phyloP scores from a whole-genome alignment of 1,140 invertebrate species.

The Caenorhabditis remanei region DNA sequence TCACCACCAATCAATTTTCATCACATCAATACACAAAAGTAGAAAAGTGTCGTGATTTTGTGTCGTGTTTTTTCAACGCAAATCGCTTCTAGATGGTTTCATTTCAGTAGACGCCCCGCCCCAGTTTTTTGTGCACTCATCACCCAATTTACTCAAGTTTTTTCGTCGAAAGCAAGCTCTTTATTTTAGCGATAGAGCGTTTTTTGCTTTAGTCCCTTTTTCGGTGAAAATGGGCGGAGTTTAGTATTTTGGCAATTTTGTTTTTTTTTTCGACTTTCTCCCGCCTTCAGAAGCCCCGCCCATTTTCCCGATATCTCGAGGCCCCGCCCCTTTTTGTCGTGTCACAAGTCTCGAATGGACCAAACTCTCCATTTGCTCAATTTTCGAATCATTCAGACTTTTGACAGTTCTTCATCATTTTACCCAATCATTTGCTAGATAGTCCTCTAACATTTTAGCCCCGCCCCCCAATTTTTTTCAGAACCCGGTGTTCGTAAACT shows the following conservation, averaged over 20 bases:
- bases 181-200: no score
- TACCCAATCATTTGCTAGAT: background rate
- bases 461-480: background rate
- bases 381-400: background rate
- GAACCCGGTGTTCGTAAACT: constrained; percentile 36
- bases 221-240: background rate
- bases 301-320: background rate
- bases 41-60: constrained; percentile 1
- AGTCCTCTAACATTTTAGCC: background rate
- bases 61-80: background rate
- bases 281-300: background rate
- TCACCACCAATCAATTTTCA: constrained; percentile 35
- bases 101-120: constrained; percentile 40
- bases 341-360: constrained; percentile 6
- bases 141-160: constrained; percentile 34
- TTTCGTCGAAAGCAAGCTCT: background rate
- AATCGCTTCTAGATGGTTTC: constrained; percentile 44
- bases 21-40: background rate
- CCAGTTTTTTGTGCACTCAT: background rate
- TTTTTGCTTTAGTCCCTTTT: background rate
- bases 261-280: background rate
- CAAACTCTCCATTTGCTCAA: background rate
- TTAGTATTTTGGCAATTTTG: background rate
- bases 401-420: background rate
- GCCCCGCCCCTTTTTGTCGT: background rate